Conservation (phyloP, 2,797 vertebrate genomes). For the Myioborus melanocephalus region DNA sequence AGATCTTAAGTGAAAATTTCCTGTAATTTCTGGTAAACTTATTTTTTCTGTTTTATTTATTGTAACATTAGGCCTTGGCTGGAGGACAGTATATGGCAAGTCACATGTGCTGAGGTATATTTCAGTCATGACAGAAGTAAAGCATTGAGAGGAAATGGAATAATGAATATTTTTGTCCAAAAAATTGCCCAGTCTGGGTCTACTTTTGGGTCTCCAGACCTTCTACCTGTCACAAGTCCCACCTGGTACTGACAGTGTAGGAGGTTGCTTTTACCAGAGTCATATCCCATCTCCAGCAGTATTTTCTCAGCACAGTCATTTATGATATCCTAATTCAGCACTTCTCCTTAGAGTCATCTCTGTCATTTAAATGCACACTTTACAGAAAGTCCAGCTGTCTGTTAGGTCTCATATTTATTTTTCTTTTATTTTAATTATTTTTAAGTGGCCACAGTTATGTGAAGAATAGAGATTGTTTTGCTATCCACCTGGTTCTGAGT, state of each 20-base stretch:
- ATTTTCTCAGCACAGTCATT: background rate
- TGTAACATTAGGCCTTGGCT: background rate
- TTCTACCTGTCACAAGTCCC: background rate
- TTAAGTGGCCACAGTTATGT: background rate
- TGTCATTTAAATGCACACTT: background rate
- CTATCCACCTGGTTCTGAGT: background rate
- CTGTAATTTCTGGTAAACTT: background rate
- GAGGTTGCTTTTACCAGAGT: background rate
- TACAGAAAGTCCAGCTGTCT: background rate
- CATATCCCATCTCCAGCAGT: background rate
- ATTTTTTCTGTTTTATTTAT: background rate
- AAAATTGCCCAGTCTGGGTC: background rate
- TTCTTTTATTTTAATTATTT: rapidly evolving
- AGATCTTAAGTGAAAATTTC: background rate
- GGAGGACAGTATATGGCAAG: background rate
- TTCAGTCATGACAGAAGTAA: background rate
- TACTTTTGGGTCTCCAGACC: background rate
- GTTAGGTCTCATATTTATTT: background rate
- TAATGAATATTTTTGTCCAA: background rate
- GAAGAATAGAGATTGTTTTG: background rate
- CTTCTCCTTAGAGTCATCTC: background rate
- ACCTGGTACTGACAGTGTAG: background rate
- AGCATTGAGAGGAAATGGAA: background rate
- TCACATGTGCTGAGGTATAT: background rate
- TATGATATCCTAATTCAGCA: background rate